Evolutionary conservation across 2,888 invertebrate species (phyloP).

Genomic region (Sturmia bella): DNA sequence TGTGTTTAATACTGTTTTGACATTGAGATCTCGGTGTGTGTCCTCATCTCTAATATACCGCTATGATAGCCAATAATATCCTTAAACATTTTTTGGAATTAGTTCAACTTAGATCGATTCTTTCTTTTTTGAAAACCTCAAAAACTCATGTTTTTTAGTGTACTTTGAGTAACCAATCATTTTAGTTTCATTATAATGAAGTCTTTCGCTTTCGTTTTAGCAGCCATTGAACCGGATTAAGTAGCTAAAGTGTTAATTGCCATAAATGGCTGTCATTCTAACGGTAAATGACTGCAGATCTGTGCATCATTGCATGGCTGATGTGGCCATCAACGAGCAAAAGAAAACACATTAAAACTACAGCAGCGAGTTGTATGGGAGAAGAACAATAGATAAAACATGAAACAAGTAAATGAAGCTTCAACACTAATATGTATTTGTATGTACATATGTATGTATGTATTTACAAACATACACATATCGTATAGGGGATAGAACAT

Average conservation of each 20-base stretch:
- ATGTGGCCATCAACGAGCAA: slow-evolving; percentile 68
- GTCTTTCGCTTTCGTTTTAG: slow-evolving; percentile 58
- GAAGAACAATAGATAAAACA: slow-evolving; percentile 43
- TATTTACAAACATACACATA: slow-evolving; percentile 31
- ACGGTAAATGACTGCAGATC: slow-evolving; percentile 81
- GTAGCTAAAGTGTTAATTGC: slow-evolving; percentile 83
- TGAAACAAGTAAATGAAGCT: slow-evolving; percentile 67
- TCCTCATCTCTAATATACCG: too few species aligned
- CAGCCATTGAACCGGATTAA: slow-evolving; percentile 75
- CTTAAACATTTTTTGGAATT: too few species aligned
- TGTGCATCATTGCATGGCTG: slow-evolving; percentile 79
- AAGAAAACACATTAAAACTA: slow-evolving; percentile 32
- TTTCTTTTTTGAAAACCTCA: too few species aligned
- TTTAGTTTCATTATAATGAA: slow-evolving; percentile 19
- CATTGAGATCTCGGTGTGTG: too few species aligned
- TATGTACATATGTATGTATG: background rate
- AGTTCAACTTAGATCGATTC: too few species aligned
- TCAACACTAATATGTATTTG: slow-evolving; percentile 59
- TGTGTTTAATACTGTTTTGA: too few species aligned
- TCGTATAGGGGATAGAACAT: too few species aligned
- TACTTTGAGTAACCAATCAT: background rate
- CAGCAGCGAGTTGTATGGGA: background rate
- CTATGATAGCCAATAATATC: too few species aligned
- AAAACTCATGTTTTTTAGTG: too few species aligned
- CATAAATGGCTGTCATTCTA: slow-evolving; percentile 82